phyloP scores from a whole-genome alignment of 2,113 vertebrate species.

The Scytalopus superciliaris region DNA sequence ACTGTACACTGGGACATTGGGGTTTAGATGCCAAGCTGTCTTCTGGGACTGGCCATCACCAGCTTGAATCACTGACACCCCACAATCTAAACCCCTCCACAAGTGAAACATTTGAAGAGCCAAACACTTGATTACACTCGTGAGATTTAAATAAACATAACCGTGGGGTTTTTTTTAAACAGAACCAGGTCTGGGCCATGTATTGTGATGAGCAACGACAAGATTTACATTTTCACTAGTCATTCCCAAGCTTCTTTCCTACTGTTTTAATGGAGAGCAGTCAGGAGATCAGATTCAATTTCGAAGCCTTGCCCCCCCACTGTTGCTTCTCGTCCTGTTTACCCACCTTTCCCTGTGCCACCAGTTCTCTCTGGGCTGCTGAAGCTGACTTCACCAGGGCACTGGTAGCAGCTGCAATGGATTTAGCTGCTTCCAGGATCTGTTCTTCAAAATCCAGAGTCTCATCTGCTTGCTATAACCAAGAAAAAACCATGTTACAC shows the following conservation, averaged over 20 bases:
- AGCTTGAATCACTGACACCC: background rate
- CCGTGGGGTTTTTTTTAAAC: background rate
- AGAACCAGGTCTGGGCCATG: background rate
- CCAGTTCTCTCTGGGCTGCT: constrained; percentile 95
- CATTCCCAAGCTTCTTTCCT: background rate
- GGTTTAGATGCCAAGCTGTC: background rate
- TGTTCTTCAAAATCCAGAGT: constrained; percentile 98
- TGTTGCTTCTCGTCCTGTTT: background rate
- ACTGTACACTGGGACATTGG: background rate
- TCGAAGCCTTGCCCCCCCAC: rapidly evolving
- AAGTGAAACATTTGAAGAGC: background rate
- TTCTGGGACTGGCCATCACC: background rate
- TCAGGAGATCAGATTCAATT: background rate
- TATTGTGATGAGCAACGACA: background rate
- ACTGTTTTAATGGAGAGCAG: background rate
- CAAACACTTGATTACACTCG: background rate
- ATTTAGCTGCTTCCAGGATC: constrained; percentile 97
- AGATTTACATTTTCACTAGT: background rate
- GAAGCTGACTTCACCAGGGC: constrained; percentile 98
- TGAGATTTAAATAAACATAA: background rate
- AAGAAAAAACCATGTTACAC: constrained; percentile 64
- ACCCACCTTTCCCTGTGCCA: constrained; percentile 97
- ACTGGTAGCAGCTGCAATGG: constrained; percentile 96
- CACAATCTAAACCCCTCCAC: background rate
- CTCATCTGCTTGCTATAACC: constrained; percentile 94